Conservation (phyloP, 2,113 vertebrate genomes). For the Caranx melampygus region DNA sequence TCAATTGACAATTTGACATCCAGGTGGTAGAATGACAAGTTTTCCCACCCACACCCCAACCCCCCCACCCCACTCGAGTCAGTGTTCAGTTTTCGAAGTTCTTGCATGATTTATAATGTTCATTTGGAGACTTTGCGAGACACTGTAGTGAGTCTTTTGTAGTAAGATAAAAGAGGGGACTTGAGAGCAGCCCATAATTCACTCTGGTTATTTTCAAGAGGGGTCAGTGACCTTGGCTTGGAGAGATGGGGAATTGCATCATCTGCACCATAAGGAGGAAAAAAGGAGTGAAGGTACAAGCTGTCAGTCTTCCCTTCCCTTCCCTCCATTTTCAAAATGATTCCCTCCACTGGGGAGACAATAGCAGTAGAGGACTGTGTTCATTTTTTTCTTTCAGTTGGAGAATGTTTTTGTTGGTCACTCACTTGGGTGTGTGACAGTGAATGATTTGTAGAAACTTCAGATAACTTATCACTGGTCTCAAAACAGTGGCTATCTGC, state of each 20-base stretch:
- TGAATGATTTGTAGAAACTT: constrained; percentile 77
- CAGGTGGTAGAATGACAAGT: constrained; percentile 43
- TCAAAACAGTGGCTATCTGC: constrained; percentile 74
- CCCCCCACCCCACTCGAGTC: too few relatives aligned
- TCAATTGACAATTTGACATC: constrained; percentile 21
- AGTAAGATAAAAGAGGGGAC: constrained; percentile 67
- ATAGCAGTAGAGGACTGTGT: constrained; percentile 32
- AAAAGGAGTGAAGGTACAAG: constrained; percentile 23
- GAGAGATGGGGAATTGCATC: constrained; percentile 64
- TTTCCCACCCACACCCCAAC: constrained; percentile 4
- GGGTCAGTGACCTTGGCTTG: constrained; percentile 68
- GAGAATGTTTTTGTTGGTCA: constrained; percentile 69
- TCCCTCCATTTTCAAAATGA: constrained; percentile 38
- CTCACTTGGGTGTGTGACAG: constrained; percentile 69
- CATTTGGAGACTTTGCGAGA: constrained; percentile 61
- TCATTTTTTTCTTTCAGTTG: constrained; percentile 36
- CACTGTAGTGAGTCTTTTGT: constrained; percentile 64
- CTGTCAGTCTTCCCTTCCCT: constrained; percentile 39
- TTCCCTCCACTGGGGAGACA: constrained; percentile 57
- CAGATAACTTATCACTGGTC: constrained; percentile 71
- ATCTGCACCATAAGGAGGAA: constrained; percentile 37
- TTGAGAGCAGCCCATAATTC: constrained; percentile 67
- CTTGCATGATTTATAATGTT: constrained; percentile 57
- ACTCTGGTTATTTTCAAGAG: constrained; percentile 70
- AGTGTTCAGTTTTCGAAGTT: constrained; percentile 46